A percentile compares a stretch with the other conserved stretches of the same genome.
Conservation (phyloP, 2,888 invertebrate genomes). For the Tribolium freemani region DNA sequence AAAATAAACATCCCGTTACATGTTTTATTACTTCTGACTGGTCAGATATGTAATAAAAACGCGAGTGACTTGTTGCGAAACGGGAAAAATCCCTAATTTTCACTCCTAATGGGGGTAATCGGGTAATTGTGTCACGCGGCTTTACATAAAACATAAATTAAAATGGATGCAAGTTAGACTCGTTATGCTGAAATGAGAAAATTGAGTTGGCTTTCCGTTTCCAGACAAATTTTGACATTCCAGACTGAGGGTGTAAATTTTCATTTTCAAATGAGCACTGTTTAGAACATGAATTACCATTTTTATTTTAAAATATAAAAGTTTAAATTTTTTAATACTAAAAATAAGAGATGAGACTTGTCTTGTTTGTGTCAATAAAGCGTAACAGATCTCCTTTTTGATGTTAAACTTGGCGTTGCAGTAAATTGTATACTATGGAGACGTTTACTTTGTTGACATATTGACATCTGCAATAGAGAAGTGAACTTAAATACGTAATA, state of each 20-base stretch:
- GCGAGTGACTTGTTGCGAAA: conserved; percentile 34
- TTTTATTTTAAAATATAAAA: no score
- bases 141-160: conserved; percentile 34
- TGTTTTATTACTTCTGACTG: conserved; percentile 21
- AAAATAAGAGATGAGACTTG: neutral
- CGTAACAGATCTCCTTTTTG: neutral
- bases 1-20: conserved; percentile 32
- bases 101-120: conserved; percentile 23
- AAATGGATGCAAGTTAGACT: conserved; percentile 24
- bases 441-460: neutral
- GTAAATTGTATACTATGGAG: neutral
- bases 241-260: no score
- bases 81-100: conserved; percentile 28
- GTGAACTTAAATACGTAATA: neutral
- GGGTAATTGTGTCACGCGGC: conserved; percentile 31
- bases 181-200: conserved; percentile 17
- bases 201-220: conserved; percentile 9
- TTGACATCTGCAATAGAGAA: neutral
- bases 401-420: neutral
- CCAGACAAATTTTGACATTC: no score
- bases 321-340: no score
- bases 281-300: no score
- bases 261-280: no score
- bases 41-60: conserved; percentile 33
- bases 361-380: neutral